Evolutionary conservation across 2,113 vertebrate genomes (phyloP), one percentile per base, ranked within the genome.

Genomic region (Spea bombifrons): DNA sequence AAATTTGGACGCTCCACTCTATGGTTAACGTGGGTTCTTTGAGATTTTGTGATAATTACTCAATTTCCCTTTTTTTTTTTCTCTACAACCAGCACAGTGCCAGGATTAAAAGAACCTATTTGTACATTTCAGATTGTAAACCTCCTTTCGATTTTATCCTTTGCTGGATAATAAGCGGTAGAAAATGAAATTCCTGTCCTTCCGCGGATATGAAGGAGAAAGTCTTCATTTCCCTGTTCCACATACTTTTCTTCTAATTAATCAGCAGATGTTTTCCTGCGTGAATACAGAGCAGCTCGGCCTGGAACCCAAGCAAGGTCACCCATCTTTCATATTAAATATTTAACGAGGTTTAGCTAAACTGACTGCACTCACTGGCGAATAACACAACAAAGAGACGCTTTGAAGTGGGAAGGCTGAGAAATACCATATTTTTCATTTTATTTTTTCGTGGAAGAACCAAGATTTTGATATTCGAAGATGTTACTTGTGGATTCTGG

Each of bases 291-390:
- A 64, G 46, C 48, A 71, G 75, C 75, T 17, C 75, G 43, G 75
- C 17, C 75, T 55, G 76, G 66, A 53, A 72, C 53, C 76, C 53
- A n/a, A 78, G 68, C 69, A 17, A 72, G 76, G 76, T 72, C 76
- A 66, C 48, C 5, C 68, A 17, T 64, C 76, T 71, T 78, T 78
- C 76, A 66, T 72, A 72, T 78, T 63, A 78, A 78, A 78, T 78
- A 78, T 78, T 78, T 72, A 78, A 72, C 57, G 64, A 71, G 71
- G 48, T 72, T 78, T 72, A 65, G 47, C 69, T 72, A 66, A 78
- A 72, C 61, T 55, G 69, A 78, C 76, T 78, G 76, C 46, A 72
- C 61, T 71, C 59, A 8, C 9, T 52, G 44, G 66, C 53, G 47
- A 57, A 71, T 64, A 78, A 52, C 59, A 46, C 76, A 71, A 78